Evolutionary conservation across 2,797 vertebrate genomes (phyloP).

Genomic region (Brotula barbata): DNA sequence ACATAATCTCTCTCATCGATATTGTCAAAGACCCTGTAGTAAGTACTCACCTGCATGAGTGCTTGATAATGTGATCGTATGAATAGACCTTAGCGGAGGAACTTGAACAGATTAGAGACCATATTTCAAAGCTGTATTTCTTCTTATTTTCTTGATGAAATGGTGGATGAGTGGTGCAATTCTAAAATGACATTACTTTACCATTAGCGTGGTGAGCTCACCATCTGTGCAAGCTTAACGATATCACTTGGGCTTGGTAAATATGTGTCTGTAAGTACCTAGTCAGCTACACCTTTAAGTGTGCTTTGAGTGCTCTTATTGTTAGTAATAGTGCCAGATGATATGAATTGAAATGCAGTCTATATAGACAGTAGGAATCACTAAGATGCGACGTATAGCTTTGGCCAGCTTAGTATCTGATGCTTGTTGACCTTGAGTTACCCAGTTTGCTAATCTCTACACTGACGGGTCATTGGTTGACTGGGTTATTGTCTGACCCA

Average conservation of each 20-base stretch:
- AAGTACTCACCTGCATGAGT: constrained; percentile 61
- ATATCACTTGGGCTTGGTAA: constrained; percentile 52
- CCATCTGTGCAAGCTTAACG: constrained; percentile 53
- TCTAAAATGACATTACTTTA: constrained; percentile 48
- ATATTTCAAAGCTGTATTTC: constrained; percentile 2
- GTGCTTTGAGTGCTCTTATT: too few relatives aligned
- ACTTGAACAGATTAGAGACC: background rate
- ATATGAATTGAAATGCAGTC: too few relatives aligned
- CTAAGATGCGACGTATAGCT: too few relatives aligned
- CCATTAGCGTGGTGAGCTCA: constrained; percentile 50
- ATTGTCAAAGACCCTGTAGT: constrained; percentile 99
- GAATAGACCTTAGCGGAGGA: background rate
- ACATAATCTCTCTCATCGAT: constrained; percentile 98
- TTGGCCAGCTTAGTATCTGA: too few relatives aligned
- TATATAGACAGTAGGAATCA: too few relatives aligned
- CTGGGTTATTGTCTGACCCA: too few relatives aligned
- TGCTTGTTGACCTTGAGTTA: too few relatives aligned
- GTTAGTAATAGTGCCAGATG: too few relatives aligned
- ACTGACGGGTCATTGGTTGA: too few relatives aligned
- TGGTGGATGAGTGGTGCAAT: constrained; percentile 3
- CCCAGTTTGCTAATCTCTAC: too few relatives aligned
- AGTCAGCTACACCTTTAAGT: background rate
- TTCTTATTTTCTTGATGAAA: too few relatives aligned
- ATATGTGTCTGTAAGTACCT: constrained; percentile 63
- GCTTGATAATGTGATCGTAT: background rate